Base-by-base conservation (phyloP, 1,140 invertebrate species). In the Arctopsyche grandis region DNA sequence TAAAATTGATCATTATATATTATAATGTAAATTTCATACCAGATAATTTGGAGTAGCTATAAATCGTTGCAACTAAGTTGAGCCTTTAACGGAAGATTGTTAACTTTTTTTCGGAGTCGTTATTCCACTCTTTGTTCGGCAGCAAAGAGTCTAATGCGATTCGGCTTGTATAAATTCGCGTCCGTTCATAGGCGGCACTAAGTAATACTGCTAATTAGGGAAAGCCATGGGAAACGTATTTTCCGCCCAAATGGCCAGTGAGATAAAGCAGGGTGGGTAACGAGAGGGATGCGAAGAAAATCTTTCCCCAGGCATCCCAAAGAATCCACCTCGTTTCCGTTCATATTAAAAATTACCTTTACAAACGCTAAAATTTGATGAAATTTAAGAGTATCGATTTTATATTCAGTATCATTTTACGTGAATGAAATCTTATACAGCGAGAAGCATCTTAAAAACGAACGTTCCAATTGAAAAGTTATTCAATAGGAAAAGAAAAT, bases 191-290 rank as follows among this genome's bases (percentile, higher is more conserved):
- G 69, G 46, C 71, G 71, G 46, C 71, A 74, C 71, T 76, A 63
- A 63, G 75, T 63, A 66, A 76, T 76, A 66, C 75, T 44, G 60
- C 78, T 79, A 79, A 79, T 79, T 79, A 79, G 69, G 60, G 63
- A 66, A 60, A 44, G 48, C 78, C 63, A 46, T 48, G 71, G 70
- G 66, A 56, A 79, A 74, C 19, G 56, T 79, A 66, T 74, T 79
- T 44, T 44, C 24, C 12, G 22, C 70, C 58, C 12, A 43, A 46
- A 75, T 14, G 16, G 78, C 43, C 69, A 12, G 16, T 38, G 46
- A 14, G 19, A 75, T 19, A 63, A 58, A 10, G 21, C 63, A n/a
- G 66, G 19, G 52, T 44, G 69, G 10, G 69, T 29, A n/a, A 43
- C 22, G 66, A 29, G 29, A 69, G 38, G 75, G n/a, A 38, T 66